Conservation (phyloP, 2,888 invertebrate genomes). For the Ecdyonurus torrentis region DNA sequence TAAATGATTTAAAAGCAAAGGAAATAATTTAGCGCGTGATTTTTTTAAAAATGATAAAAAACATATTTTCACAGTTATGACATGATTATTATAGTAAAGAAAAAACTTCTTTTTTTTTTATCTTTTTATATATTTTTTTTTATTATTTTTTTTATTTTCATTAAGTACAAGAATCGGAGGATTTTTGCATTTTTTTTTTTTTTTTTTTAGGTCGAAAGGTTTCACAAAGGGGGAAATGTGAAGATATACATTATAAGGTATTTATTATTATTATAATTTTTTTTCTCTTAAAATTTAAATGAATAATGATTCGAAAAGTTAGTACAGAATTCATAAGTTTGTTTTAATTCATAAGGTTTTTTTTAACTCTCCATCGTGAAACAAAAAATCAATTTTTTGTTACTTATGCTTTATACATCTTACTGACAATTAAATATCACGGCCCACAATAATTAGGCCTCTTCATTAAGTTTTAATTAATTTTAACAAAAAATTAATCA, state of each 20-base stretch:
- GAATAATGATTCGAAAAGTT: neutral
- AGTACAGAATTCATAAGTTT: neutral
- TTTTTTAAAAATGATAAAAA: too few relatives aligned
- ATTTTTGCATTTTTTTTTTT: neutral
- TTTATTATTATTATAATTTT: neutral
- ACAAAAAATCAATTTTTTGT: neutral
- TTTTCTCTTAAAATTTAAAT: neutral
- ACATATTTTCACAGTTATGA: too few relatives aligned
- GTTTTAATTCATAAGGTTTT: too few relatives aligned
- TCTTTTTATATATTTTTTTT: too few relatives aligned
- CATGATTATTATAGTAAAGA: too few relatives aligned
- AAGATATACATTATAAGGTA: neutral
- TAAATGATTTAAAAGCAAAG: too few relatives aligned
- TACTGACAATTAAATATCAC: too few relatives aligned
- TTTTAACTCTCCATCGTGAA: neutral
- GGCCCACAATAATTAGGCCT: too few relatives aligned
- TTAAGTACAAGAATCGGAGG: conserved; percentile 1
- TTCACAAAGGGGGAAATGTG: too few relatives aligned
- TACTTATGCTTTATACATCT: neutral
- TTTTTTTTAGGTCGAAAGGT: neutral
- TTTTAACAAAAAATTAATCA: neutral
- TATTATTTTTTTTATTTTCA: neutral
- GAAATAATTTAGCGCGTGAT: too few relatives aligned
- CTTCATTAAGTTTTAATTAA: too few relatives aligned
- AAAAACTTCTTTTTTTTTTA: too few relatives aligned